Evolutionary conservation across 2,888 invertebrate species (phyloP).

Genomic region (Cerceris rybyensis): DNA sequence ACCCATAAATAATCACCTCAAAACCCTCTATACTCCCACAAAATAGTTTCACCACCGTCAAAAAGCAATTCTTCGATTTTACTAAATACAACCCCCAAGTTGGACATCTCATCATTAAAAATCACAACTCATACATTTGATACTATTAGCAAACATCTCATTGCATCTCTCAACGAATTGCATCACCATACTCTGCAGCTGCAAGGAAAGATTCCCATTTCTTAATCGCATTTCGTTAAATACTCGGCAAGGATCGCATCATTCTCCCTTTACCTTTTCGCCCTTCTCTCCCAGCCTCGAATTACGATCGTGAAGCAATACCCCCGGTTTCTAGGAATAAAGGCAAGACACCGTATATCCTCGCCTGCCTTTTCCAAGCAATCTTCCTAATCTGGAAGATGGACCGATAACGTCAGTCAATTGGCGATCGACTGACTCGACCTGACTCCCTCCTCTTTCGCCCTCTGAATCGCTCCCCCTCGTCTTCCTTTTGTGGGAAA

Average conservation of each 20-base stretch:
- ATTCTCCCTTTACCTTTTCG: conserved; percentile 4
- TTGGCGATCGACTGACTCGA: conserved; percentile 77
- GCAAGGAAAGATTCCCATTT: neutral
- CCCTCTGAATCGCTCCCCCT: conserved; percentile 38
- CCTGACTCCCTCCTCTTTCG: conserved; percentile 49
- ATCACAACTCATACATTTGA: too few relatives aligned
- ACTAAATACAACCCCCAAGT: neutral
- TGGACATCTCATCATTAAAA: neutral
- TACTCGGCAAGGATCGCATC: conserved; percentile 25
- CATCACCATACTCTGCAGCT: neutral
- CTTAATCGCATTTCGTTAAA: conserved; percentile 47
- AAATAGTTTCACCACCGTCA: too few relatives aligned
- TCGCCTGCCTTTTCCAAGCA: conserved; percentile 63
- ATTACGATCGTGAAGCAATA: conserved; percentile 53
- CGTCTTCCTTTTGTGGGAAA: conserved; percentile 70
- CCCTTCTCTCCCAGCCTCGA: conserved; percentile 30
- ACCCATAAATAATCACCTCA: too few relatives aligned
- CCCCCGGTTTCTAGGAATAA: conserved; percentile 53
- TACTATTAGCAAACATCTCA: too few relatives aligned
- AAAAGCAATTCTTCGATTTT: too few relatives aligned
- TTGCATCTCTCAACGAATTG: neutral
- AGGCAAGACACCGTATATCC: conserved; percentile 53
- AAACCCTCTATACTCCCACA: too few relatives aligned
- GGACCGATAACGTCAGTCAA: conserved; percentile 80
- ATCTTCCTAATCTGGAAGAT: conserved; percentile 80